phyloP scores from a whole-genome alignment of 2,888 invertebrate genomes.

The Augiades crinisus region DNA sequence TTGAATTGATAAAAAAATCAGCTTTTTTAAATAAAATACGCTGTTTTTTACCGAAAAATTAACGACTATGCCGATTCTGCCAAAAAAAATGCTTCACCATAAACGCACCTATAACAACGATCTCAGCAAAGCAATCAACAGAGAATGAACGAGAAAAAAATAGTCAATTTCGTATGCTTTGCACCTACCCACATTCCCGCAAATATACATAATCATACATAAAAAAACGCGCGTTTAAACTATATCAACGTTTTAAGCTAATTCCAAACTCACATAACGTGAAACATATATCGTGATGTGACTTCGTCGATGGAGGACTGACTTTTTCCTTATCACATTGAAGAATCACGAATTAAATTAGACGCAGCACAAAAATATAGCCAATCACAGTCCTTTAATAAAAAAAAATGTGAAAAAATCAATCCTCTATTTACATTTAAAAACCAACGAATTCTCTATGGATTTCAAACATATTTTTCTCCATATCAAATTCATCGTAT shows the following conservation, averaged over 20 bases:
- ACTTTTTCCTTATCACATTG: constrained; percentile 43
- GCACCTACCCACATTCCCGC: constrained; percentile 16
- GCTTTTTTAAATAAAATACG: no score
- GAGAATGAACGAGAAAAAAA: background rate
- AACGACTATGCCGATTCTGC: no score
- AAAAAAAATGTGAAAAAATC: constrained; percentile 49
- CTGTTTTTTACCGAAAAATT: no score
- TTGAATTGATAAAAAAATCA: no score
- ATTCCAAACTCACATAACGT: constrained; percentile 63
- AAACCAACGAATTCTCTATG: constrained; percentile 51
- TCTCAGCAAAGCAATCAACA: background rate
- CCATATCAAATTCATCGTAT: constrained; percentile 65
- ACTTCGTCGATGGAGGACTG: constrained; percentile 55
- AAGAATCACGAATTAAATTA: constrained; percentile 41
- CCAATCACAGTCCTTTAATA: constrained; percentile 44
- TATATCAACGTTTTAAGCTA: constrained; percentile 31
- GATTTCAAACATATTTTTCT: constrained; percentile 66
- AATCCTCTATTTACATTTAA: constrained; percentile 38
- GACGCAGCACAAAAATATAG: constrained; percentile 38
- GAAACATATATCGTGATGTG: constrained; percentile 74
- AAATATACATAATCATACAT: constrained; percentile 7
- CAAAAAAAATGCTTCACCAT: background rate
- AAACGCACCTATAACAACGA: background rate
- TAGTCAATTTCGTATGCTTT: constrained; percentile 18
- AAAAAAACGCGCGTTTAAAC: constrained; percentile 8